A percentile compares a stretch with the other conserved stretches of the same genome.
phyloP scores from a whole-genome alignment of 2,113 vertebrate genomes.

The Cygnus atratus region DNA sequence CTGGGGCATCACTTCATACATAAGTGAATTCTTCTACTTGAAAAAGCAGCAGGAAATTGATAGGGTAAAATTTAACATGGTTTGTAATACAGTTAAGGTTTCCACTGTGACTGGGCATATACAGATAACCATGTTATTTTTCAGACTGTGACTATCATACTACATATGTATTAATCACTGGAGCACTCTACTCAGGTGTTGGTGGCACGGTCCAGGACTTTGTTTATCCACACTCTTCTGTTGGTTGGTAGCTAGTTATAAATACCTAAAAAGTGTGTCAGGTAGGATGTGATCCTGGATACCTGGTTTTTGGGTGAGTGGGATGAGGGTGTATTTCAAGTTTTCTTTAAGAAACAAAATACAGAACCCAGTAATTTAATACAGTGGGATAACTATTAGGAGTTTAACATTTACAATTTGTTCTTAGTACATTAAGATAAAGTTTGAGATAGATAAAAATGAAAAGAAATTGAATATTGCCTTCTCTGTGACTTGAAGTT shows the following conservation, averaged over 20 bases:
- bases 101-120: background rate
- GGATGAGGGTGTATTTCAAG: background rate
- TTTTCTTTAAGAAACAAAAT: background rate
- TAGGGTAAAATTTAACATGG: background rate
- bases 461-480: background rate
- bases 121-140: background rate
- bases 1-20: background rate
- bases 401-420: background rate
- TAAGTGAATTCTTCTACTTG: background rate
- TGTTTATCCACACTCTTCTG: background rate
- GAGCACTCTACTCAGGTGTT: background rate
- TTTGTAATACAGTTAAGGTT: background rate
- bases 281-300: background rate
- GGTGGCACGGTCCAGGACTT: background rate
- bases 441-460: background rate
- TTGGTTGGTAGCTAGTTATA: background rate
- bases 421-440: background rate
- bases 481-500: background rate
- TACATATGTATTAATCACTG: background rate
- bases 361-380: background rate
- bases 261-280: background rate
- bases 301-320: background rate
- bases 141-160: background rate
- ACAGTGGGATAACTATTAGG: background rate
- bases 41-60: background rate